These are phyloP conservation scores for Thryonomys swinderianus DNA, from an alignment of 2,113 vertebrate genomes.

Conservation along the genomic window DNA sequence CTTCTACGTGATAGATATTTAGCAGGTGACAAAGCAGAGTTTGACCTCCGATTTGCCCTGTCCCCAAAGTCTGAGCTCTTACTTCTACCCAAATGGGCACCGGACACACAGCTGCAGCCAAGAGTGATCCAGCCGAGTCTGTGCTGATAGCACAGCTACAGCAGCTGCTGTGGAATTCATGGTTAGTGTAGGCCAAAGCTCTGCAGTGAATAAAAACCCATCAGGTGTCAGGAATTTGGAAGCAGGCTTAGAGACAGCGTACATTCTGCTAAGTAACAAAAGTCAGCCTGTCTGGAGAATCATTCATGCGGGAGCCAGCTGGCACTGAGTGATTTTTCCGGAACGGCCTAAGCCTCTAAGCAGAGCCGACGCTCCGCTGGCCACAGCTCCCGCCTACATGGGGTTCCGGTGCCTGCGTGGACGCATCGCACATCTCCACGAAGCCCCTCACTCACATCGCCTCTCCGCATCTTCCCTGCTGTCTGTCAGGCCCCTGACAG, in stretches of 20 bases:
- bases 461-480: background rate
- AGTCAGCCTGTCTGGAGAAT: constrained; percentile 37
- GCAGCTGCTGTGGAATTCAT: background rate
- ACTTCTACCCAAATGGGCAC: background rate
- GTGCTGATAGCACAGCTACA: background rate
- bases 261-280: constrained; percentile 5
- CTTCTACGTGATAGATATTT: background rate
- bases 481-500: constrained; percentile 14
- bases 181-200: background rate
- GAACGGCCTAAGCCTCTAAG: constrained; percentile 29
- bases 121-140: background rate
- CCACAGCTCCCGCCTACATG: background rate
- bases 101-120: background rate
- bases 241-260: constrained; percentile 20
- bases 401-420: constrained; percentile 34
- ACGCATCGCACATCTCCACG: background rate
- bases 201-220: background rate
- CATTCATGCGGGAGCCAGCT: constrained; percentile 28
- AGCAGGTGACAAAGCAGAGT: background rate
- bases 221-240: background rate
- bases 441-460: background rate
- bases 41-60: background rate
- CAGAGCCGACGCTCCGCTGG: constrained; percentile 22
- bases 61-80: background rate
- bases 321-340: constrained; percentile 51